phyloP scores from a whole-genome alignment of 2,888 invertebrate species.

The Drosophila algonquin region DNA sequence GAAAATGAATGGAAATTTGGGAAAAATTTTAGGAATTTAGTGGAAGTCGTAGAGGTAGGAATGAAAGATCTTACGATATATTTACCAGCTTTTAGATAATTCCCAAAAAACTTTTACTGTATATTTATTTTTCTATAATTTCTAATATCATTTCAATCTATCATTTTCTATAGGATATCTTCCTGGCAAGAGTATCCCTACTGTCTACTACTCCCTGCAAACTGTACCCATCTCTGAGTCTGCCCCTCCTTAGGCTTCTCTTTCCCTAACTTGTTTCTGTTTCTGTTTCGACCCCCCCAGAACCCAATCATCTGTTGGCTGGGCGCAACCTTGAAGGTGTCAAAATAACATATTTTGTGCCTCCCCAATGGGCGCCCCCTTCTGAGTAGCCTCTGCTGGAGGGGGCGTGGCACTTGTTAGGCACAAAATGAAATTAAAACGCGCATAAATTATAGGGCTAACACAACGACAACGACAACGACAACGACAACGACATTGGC shows the following conservation, averaged over 20 bases:
- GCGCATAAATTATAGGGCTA: slow-evolving; percentile 75
- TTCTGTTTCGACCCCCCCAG: slow-evolving; percentile 17
- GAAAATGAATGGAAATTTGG: not conserved
- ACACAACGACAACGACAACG: slow-evolving; percentile 32
- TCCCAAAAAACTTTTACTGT: too few relatives aligned
- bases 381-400: not conserved
- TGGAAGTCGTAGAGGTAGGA: fast-evolving
- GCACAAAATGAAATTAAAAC: slow-evolving; percentile 79
- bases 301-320: slow-evolving; percentile 25
- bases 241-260: slow-evolving; percentile 1
- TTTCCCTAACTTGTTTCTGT: slow-evolving; percentile 1
- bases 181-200: not conserved
- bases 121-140: too few relatives aligned
- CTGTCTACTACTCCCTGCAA: not conserved
- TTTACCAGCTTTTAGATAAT: not conserved
- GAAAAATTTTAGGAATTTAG: not conserved
- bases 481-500: slow-evolving; percentile 26
- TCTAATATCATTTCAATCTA: not conserved
- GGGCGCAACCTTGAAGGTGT: slow-evolving; percentile 77
- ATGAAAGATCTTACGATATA: not conserved
- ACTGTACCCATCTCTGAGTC: not conserved
- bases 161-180: not conserved
- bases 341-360: slow-evolving; percentile 74
- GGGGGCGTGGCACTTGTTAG: slow-evolving; percentile 74
- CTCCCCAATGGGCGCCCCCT: not conserved